Evolutionary conservation across 2,797 vertebrate genomes (phyloP).

Genomic region (Geotrypetes seraphini): DNA sequence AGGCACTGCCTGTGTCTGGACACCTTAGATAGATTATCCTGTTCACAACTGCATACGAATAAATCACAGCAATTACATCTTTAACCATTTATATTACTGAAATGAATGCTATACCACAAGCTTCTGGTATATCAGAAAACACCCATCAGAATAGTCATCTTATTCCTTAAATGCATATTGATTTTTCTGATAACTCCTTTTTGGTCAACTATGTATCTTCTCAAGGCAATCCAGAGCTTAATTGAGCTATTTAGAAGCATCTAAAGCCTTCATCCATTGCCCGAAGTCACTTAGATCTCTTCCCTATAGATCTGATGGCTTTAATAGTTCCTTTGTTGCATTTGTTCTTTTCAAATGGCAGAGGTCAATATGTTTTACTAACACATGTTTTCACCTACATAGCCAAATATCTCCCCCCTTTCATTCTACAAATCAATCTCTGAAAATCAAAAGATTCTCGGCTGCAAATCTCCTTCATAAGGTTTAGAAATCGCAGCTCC

Average conservation of each 20-base stretch:
- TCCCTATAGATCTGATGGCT: constrained; percentile 49
- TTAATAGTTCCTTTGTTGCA: constrained; percentile 27
- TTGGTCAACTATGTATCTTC: constrained; percentile 42
- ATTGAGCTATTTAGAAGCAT: constrained; percentile 64
- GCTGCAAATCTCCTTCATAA: no score
- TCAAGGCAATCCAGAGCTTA: constrained; percentile 47
- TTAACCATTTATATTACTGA: no score
- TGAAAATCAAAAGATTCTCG: no score
- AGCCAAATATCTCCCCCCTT: no score
- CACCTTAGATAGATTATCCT: no score
- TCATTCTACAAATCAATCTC: no score
- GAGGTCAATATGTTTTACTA: background rate
- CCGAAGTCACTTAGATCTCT: constrained; percentile 29
- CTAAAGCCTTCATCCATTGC: constrained; percentile 38
- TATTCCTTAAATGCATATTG: constrained; percentile 67
- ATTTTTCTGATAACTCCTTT: constrained; percentile 46
- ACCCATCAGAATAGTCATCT: constrained; percentile 24
- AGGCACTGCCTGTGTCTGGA: no score
- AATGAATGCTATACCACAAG: constrained; percentile 44
- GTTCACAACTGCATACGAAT: no score
- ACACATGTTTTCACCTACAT: no score
- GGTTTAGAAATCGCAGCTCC: no score
- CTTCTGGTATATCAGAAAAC: constrained; percentile 51
- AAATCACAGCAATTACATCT: no score
- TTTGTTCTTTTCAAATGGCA: background rate